phyloP scores from a whole-genome alignment of 1,140 invertebrate genomes.

The Vanessa atalanta region DNA sequence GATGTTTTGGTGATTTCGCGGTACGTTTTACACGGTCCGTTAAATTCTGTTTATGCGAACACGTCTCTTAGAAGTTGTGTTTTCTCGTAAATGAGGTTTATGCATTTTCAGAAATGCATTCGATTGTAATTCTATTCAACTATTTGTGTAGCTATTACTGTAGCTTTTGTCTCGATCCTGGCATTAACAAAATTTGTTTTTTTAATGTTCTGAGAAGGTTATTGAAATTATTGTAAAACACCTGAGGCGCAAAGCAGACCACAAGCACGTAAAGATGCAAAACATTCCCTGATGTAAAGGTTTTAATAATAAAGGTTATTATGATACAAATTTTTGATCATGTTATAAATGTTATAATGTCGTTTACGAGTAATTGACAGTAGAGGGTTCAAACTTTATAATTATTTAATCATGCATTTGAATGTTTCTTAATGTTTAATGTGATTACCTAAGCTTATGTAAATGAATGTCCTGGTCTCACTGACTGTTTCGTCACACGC shows the following conservation, averaged over 20 bases:
- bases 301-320: no score
- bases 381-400: background rate
- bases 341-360: background rate
- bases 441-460: conserved; percentile 36
- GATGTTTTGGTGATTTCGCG: conserved; percentile 50
- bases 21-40: conserved; percentile 48
- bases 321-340: no score
- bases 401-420: background rate
- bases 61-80: conserved; percentile 28
- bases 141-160: background rate
- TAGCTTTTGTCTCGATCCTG: background rate
- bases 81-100: conserved; percentile 32
- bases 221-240: no score
- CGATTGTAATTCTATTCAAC: conserved; percentile 3
- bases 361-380: background rate
- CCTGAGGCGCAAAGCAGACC: no score
- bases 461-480: conserved; percentile 39
- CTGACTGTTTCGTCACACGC: conserved; percentile 30
- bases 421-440: conserved; percentile 21
- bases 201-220: background rate
- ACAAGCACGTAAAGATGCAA: no score
- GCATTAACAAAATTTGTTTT: background rate
- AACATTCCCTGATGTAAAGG: no score
- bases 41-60: conserved; percentile 43
- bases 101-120: conserved; percentile 24